phyloP scores from a whole-genome alignment of 2,113 vertebrate species.

The Andinoacara biseriatus region DNA sequence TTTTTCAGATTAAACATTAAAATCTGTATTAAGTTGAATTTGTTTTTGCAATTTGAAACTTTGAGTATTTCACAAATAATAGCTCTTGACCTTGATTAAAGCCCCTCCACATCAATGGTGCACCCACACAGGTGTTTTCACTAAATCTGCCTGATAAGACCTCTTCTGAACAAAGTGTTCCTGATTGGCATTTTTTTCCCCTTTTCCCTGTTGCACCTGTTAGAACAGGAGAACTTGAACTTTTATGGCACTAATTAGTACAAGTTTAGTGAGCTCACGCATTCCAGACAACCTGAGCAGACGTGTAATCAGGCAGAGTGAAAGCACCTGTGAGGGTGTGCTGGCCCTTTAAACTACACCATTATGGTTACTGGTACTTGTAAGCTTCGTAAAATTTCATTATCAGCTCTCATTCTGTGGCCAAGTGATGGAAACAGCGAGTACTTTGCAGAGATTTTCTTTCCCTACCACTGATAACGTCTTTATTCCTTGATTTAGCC shows the following conservation, averaged over 20 bases:
- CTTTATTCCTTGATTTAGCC: neutral
- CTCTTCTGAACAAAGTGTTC: neutral
- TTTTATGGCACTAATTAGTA: neutral
- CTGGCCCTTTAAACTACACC: neutral
- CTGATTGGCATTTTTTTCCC: neutral
- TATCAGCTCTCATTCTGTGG: neutral
- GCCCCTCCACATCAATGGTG: neutral
- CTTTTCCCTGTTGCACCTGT: slow-evolving; percentile 3
- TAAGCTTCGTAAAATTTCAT: slow-evolving; percentile 10
- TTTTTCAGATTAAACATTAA: neutral
- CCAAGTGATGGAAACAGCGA: neutral
- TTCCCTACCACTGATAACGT: neutral
- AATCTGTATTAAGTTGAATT: neutral
- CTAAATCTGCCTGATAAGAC: slow-evolving; percentile 5
- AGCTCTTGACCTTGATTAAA: neutral
- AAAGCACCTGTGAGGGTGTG: slow-evolving; percentile 15
- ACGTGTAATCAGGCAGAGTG: slow-evolving; percentile 9
- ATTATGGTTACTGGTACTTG: neutral
- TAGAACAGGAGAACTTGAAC: neutral
- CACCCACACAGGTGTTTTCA: slow-evolving; percentile 15
- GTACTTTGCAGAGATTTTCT: neutral
- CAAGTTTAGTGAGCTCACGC: neutral
- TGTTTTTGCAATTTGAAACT: neutral
- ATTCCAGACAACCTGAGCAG: slow-evolving; percentile 2
- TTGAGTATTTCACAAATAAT: neutral